Conservation (phyloP, 2,113 vertebrate genomes). For the Istiophorus platypterus region DNA sequence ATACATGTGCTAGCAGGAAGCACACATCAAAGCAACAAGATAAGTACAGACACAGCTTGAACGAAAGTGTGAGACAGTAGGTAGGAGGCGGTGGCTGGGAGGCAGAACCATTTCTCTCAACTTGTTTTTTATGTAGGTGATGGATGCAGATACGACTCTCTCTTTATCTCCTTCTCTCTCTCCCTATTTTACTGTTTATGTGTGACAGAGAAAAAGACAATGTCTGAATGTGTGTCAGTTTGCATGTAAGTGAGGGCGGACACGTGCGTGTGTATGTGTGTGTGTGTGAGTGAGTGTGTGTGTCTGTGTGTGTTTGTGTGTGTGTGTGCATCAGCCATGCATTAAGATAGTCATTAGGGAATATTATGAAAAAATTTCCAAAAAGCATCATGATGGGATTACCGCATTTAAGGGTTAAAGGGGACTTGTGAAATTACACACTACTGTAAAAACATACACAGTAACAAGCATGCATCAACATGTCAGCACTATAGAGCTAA, state of each 20-base stretch:
- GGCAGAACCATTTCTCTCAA: constrained; percentile 45
- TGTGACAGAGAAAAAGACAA: constrained; percentile 11
- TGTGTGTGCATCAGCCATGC: neutral
- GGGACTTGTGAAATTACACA: no score
- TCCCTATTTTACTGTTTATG: neutral
- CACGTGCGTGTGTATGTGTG: neutral
- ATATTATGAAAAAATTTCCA: constrained; percentile 1
- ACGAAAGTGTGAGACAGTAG: constrained; percentile 56
- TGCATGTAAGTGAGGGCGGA: neutral
- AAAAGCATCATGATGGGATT: neutral
- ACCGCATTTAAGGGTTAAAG: no score
- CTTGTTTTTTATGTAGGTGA: constrained; percentile 39
- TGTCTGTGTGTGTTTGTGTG: constrained; percentile 21
- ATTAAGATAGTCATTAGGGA: constrained; percentile 14
- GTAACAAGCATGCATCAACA: no score
- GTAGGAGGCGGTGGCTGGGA: constrained; percentile 41
- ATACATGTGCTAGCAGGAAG: constrained; percentile 7
- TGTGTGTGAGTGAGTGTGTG: constrained; percentile 20
- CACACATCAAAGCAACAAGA: constrained; percentile 56
- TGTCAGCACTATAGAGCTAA: no score
- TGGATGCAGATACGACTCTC: constrained; percentile 36
- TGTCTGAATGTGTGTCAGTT: constrained; percentile 15
- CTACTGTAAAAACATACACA: neutral
- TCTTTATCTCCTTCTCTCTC: constrained; percentile 30
- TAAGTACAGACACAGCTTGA: constrained; percentile 46